phyloP scores from a whole-genome alignment of 2,888 invertebrate genomes.

The Julus scandinavius region DNA sequence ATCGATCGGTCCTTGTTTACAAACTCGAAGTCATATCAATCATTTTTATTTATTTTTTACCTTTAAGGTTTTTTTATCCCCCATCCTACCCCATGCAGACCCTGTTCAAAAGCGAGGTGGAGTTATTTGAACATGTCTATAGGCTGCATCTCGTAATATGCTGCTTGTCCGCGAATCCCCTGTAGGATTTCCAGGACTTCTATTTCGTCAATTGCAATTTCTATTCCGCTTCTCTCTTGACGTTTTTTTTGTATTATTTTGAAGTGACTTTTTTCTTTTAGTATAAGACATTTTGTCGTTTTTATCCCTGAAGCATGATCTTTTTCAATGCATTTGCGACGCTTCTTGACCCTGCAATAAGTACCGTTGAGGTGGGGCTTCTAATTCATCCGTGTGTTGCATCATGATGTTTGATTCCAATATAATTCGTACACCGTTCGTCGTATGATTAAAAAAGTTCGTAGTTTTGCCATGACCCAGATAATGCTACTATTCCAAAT shows the following conservation, averaged over 20 bases:
- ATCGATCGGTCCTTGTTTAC: slow-evolving; percentile 18
- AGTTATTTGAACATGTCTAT: not conserved
- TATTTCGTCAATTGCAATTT: slow-evolving; percentile 21
- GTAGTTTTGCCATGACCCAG: too few species aligned
- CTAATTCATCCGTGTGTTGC: too few species aligned
- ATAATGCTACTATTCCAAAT: too few species aligned
- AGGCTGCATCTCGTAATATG: not conserved
- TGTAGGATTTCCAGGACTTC: not conserved
- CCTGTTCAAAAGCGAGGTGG: not conserved
- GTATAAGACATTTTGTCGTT: not conserved
- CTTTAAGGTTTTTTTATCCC: not conserved
- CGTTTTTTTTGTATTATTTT: not conserved
- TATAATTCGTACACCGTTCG: too few species aligned
- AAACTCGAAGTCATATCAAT: slow-evolving; percentile 28
- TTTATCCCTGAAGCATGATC: not conserved
- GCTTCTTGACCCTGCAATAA: too few species aligned
- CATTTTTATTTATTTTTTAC: slow-evolving; percentile 26
- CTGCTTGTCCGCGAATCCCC: not conserved
- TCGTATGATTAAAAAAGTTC: too few species aligned
- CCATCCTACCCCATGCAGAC: not conserved
- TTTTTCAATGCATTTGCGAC: not conserved
- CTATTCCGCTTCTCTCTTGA: not conserved
- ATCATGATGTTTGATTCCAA: too few species aligned
- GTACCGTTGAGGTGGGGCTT: too few species aligned
- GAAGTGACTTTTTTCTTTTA: not conserved